phyloP scores from a whole-genome alignment of 1,140 invertebrate species.

The Hestina assimilis region DNA sequence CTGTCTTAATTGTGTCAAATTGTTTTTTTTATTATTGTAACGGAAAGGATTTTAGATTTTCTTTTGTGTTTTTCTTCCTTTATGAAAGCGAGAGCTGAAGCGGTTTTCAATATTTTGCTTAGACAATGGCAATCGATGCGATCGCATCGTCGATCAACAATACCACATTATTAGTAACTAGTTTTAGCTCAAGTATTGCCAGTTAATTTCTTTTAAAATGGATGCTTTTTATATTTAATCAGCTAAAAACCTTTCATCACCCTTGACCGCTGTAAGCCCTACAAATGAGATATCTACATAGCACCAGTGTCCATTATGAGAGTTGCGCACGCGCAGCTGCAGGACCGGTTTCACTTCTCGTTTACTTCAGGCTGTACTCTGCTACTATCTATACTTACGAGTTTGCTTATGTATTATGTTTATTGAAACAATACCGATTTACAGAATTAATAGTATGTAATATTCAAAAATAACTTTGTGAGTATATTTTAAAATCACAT shows the following conservation, averaged over 20 bases:
- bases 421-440: neutral
- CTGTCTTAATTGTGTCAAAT: too few relatives aligned
- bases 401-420: neutral
- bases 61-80: too few relatives aligned
- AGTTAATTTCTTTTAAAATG: neutral
- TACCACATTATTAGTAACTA: too few relatives aligned
- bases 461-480: neutral
- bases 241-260: neutral
- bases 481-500: too few relatives aligned
- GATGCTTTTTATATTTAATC: neutral
- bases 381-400: neutral
- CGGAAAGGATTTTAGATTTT: too few relatives aligned
- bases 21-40: too few relatives aligned
- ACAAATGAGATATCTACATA: slow-evolving; percentile 19
- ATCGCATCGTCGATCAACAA: too few relatives aligned
- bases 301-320: slow-evolving; percentile 11
- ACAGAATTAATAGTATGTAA: neutral
- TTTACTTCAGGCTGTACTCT: slow-evolving; percentile 14
- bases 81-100: too few relatives aligned
- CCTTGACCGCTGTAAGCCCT: slow-evolving; percentile 15
- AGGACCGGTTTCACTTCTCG: slow-evolving; percentile 29
- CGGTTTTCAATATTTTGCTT: too few relatives aligned
- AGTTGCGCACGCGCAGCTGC: slow-evolving; percentile 60
- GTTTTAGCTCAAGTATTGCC: neutral
- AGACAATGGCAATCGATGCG: too few relatives aligned